Conservation (phyloP, 2,888 invertebrate species). For the Macaria liturata region DNA sequence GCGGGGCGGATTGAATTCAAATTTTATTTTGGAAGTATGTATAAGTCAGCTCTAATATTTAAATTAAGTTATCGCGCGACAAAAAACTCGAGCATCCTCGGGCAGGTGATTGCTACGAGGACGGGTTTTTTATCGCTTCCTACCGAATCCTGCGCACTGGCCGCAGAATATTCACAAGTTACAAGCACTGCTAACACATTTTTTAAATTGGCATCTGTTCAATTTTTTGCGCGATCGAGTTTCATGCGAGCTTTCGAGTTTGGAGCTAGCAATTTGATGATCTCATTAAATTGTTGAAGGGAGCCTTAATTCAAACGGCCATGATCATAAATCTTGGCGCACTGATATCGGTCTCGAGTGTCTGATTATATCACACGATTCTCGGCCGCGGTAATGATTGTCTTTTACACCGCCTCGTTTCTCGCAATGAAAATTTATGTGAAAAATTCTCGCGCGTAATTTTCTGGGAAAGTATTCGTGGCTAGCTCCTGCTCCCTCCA, state of each 20-base stretch:
- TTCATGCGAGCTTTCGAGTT: constrained; percentile 26
- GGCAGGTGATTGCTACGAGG: constrained; percentile 35
- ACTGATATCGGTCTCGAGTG: constrained; percentile 18
- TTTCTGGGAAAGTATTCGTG: not conserved
- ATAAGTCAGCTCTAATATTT: constrained; percentile 26
- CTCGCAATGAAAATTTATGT: constrained; percentile 1
- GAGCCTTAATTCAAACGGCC: constrained; percentile 36
- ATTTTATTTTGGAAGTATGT: constrained; percentile 12
- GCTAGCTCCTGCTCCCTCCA: not conserved
- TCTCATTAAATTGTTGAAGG: constrained; percentile 45
- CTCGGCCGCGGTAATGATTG: constrained; percentile 13
- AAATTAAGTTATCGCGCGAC: constrained; percentile 30
- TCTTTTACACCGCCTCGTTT: constrained; percentile 2
- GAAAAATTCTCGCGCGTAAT: constrained; percentile 1
- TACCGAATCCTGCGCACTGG: constrained; percentile 27
- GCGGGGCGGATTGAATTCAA: constrained; percentile 1
- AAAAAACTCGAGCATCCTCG: constrained; percentile 28
- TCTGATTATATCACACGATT: constrained; percentile 24
- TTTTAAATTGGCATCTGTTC: constrained; percentile 44
- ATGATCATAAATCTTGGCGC: constrained; percentile 28
- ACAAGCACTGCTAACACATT: constrained; percentile 9
- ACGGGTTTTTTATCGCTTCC: constrained; percentile 35
- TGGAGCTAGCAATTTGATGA: constrained; percentile 42
- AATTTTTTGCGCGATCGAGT: constrained; percentile 40
- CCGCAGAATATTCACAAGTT: constrained; percentile 5